Base-by-base conservation (phyloP, 1,140 invertebrate genomes). In the Hylaeus anthracinus region DNA sequence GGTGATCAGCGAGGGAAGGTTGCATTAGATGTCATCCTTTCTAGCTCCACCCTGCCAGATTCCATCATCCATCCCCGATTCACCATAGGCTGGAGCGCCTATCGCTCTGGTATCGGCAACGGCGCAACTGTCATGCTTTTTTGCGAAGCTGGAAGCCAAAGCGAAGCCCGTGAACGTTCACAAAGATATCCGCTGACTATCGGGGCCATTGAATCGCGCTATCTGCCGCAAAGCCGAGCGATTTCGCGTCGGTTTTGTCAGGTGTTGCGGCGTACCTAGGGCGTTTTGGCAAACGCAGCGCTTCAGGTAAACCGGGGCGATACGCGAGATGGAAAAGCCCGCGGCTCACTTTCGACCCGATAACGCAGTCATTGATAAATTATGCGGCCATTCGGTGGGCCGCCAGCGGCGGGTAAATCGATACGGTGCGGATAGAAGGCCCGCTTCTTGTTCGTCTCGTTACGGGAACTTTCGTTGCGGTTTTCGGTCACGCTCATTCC, bases 301-400 rank as follows among this genome's bases (percentile, higher is more conserved):
- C 72, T 67, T 61, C 78, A 75, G 78, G 71, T 75, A 58, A 67
- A 75, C 58, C 45, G 71, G 12, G 5, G 45, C 72, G 78, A 80
- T 80, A 80, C 61, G 61, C 51, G 37, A n/a, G 15, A 48, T 80
- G 78, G 71, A 74, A 80, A 80, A 80, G 78, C 78, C 78, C 37
- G 71, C 72, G 78, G 78, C 78, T 75, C 72, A 67, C 78, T 75
- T 74, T 74, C 72, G 37, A 9, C 37, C 71, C 45, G 78, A 80
- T 80, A 80, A 75, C 78, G 55, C 72, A 55, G 78, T 67, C 78
- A 67, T 75, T 74, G 78, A 80, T 80, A 80, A 80, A 80, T 80
- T 75, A 75, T 75, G 72, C 72, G 72, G 5, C 41, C 63, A 43
- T 74, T 79, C 71, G 63, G 45, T 39, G 55, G 26, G 14, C 45